Percentiles rank a stretch among this genome's conserved stretches.
phyloP scores from a whole-genome alignment of 2,797 vertebrate genomes.

The Hapalemur alaotrensis region DNA sequence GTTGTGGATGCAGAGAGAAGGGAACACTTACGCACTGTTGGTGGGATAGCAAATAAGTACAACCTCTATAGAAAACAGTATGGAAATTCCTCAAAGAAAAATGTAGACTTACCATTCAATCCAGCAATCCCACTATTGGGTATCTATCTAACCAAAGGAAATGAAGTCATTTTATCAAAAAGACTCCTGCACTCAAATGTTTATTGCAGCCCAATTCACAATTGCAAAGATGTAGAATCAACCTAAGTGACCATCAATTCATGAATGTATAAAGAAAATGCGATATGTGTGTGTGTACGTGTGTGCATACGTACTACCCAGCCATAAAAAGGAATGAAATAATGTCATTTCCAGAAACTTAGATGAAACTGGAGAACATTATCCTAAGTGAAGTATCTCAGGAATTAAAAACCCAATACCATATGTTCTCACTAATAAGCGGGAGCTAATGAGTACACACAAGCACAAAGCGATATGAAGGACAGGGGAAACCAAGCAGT shows the following conservation, averaged over 20 bases:
- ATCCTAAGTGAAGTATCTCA: not conserved
- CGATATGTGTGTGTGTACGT: too few species aligned
- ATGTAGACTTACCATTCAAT: not conserved
- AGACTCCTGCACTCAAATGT: not conserved
- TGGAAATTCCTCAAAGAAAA: not conserved
- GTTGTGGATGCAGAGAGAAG: too few species aligned
- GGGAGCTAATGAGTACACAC: not conserved
- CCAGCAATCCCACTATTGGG: not conserved
- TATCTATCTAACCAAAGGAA: not conserved
- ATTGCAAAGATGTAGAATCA: not conserved
- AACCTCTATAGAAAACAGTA: not conserved
- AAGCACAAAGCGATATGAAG: not conserved
- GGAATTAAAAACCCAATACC: not conserved
- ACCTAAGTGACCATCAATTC: not conserved
- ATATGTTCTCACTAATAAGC: not conserved
- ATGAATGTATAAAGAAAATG: not conserved
- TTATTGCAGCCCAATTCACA: not conserved
- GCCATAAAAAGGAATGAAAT: not conserved
- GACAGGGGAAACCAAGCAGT: not conserved
- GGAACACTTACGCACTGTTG: too few species aligned
- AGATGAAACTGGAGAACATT: not conserved
- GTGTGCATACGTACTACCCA: not conserved
- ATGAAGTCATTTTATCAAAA: not conserved
- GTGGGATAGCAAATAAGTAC: not conserved
- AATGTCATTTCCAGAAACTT: too few species aligned